A percentile compares a stretch with the other conserved stretches of the same genome.
phyloP scores from a whole-genome alignment of 2,113 vertebrate genomes.

The cat (Felis catus) region F.catus_Fca126_mat1.0 CM031414.1:103304501-103305000 shows the following conservation, averaged over 20 bases:
- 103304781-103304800: neutral
- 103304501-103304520: no score
- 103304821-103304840: neutral
- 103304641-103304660: neutral
- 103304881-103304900: neutral
- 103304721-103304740: neutral
- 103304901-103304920: no score
- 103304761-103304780: neutral
- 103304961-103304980: neutral
- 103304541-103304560: no score
- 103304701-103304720: neutral
- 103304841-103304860: neutral
- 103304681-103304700: neutral
- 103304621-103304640: neutral
- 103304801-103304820: neutral
- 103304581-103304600: neutral
- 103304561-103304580: neutral
- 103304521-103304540: no score
- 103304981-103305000: neutral
- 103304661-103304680: neutral
- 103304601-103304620: neutral
- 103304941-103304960: neutral
- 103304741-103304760: neutral
- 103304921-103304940: neutral
- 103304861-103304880: neutral